Base-by-base conservation (phyloP, 2,888 invertebrate species). In the Himalopsyche tibetana region DNA sequence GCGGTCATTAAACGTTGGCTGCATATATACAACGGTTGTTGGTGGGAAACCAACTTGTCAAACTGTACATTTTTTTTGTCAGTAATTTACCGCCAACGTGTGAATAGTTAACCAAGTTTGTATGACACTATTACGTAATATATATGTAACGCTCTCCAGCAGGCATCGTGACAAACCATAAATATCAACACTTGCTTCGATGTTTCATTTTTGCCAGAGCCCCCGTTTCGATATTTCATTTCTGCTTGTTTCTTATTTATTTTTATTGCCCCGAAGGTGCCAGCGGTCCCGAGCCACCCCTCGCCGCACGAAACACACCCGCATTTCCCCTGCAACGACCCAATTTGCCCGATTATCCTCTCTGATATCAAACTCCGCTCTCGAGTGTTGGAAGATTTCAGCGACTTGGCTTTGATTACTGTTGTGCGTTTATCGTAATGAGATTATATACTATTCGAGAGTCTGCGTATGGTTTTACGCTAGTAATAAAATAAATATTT, bases 221-320 rank as follows among this genome's bases (percentile, higher is more conserved):
- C 63, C 63, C 19, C 19, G 19, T 63, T 63, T 63, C 63, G 63
- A 63, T 63, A 63, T 63, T 63, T 63, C 63, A 63, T 63, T 63
- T 63, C 63, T 63, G 63, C 63, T 63, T 63, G 63, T 63, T 63
- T 63, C 63, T 63, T 63, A 63, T 63, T 63, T 63, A 63, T 63
- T 63, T 63, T 63, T 63, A 63, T 63, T 63, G 63, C 63, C 63
- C 63, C 63, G 63, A 63, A 63, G 63, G 63, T 63, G 63, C 63
- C 19, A 19, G n/a, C 19, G 63, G 63, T 19, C 19, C 19, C 63
- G 9, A 63, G 63, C 19, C 63, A 63, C 63, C 63, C 63, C 19
- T 12, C 19, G 9, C 63, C 28, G n/a, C 28, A 63, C 28, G 15
- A 63, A 63, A 63, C 19, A 63, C 11, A 63, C 63, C 63, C 63